Evolutionary conservation across 1,140 invertebrate genomes (phyloP), one percentile per base, ranked within the genome.

Genomic region (Trichonephila clavipes): DNA sequence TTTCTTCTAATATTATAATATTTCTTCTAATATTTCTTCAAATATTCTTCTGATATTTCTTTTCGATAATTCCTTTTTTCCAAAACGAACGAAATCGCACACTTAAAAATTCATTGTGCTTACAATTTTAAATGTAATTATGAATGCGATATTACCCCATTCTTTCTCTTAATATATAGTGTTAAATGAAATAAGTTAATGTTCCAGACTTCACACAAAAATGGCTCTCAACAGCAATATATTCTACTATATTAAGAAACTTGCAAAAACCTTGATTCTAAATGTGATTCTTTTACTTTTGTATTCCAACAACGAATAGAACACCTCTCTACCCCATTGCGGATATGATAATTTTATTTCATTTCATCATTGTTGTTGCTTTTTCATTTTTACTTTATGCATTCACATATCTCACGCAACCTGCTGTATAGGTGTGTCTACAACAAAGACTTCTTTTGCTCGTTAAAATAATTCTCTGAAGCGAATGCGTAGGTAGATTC

Each of bases 281-380:
- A 85, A 24, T 59, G 83, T 59, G 18, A 59, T 59, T 85, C n/a
- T 85, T 85, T 19, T 51, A 19, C 21, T 19, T 16, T 59, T 58
- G n/a, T 85, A 59, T 14, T 59, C n/a, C 58, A 59, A 85, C 34
- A 10, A 85, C 44, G 51, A 21, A 85, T 18, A 81, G 72, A 81
- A 19, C 40, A 34, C 72, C 72, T 59, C 58, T 21, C 61, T 59
- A 2, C 44, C 83, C 24, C n/a, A n/a, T 61, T 61, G 24, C 58
- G 21, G 24, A 85, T 85, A 59, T 85, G 83, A 21, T 85, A 85
- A 85, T 61, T 59, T 85, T 24, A 21, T 19, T 58, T 24, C 83
- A 58, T 85, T 85, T 85, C 51, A 85, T 85, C 44, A 85, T 85
- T 85, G 58, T 59, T 61, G 59, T 24, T 59, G 24, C 44, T 51